Evolutionary conservation across 2,888 invertebrate genomes (phyloP), one percentile per base, ranked within the genome.

Genomic region (Eupithecia dodoneata): DNA sequence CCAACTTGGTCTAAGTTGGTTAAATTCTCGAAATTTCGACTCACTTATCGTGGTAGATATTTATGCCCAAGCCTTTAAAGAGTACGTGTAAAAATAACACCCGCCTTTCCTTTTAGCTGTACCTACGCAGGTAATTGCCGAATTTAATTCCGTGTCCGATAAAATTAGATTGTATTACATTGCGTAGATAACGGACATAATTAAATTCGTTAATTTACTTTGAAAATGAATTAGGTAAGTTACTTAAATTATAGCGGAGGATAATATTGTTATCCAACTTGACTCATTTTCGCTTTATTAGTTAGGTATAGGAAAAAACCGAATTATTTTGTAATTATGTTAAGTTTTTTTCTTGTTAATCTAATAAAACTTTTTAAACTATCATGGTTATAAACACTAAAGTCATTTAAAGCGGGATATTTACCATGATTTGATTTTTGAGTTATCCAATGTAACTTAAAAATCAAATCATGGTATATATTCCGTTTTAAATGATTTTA

Each of bases 201-300:
- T 86, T 85, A 85, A 78, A 75, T 76, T 75, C 76, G 74, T 75
- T 82, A 79, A 74, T 79, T 80, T 76, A 72, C 75, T 79, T 78
- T 76, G 47, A 44, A n/a, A 42, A 69, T 45, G 6, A 69, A 69
- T 44, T 44, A 15, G 44, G 9, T 69, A 44, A 69, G 10, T 69
- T 66, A 69, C 13, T 45, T 42, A 15, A 66, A 69, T 44, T n/a
- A 69, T 45, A 10, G 67, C 69, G 30, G 42, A 15, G 49, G 63
- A 59, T 59, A 59, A 59, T 30, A 30, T 4, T 30, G 63, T 63
- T 30, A 18, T 30, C 30, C 4, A 30, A 63, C 30, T 63, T 63
- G 30, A 63, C 63, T 63, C 12, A 63, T 30, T 30, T 63, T 30
- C 63, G 12, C 18, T 30, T 12, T n/a, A n/a, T n/a, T 4, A 52